These are phyloP conservation scores for Stegostoma tigrinum DNA, from an alignment of 2,113 vertebrate genomes.

Conservation along the genomic window DNA sequence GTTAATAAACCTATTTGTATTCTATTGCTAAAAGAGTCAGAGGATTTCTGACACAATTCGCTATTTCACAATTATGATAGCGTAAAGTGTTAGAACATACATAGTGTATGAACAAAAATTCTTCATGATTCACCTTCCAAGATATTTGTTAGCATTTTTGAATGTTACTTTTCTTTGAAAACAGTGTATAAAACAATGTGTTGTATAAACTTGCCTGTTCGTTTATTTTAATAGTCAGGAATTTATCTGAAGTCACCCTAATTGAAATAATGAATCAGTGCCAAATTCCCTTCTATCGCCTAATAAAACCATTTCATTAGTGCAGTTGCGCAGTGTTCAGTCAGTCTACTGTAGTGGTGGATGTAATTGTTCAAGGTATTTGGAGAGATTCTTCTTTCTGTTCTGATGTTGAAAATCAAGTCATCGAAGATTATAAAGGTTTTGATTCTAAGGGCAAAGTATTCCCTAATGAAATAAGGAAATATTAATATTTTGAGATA, in stretches of 20 bases:
- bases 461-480: too few relatives aligned
- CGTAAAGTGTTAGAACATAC: not conserved
- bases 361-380: too few relatives aligned
- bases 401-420: too few relatives aligned
- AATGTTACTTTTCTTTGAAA: not conserved
- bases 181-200: not conserved
- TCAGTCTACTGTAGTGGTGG: too few relatives aligned
- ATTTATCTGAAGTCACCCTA: not conserved
- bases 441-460: too few relatives aligned
- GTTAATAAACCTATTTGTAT: conserved; percentile 26
- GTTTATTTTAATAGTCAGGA: not conserved
- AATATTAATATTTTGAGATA: too few relatives aligned
- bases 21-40: not conserved
- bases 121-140: too few relatives aligned
- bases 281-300: too few relatives aligned
- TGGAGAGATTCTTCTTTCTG: too few relatives aligned
- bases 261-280: not conserved
- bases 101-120: conserved; percentile 20
- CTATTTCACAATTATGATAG: not conserved
- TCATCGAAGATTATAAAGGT: too few relatives aligned
- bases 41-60: not conserved
- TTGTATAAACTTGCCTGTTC: not conserved
- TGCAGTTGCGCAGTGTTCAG: too few relatives aligned
- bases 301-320: too few relatives aligned
- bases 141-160: not conserved